Base-by-base conservation (phyloP, 2,797 vertebrate genomes). In the Carapus acus region DNA sequence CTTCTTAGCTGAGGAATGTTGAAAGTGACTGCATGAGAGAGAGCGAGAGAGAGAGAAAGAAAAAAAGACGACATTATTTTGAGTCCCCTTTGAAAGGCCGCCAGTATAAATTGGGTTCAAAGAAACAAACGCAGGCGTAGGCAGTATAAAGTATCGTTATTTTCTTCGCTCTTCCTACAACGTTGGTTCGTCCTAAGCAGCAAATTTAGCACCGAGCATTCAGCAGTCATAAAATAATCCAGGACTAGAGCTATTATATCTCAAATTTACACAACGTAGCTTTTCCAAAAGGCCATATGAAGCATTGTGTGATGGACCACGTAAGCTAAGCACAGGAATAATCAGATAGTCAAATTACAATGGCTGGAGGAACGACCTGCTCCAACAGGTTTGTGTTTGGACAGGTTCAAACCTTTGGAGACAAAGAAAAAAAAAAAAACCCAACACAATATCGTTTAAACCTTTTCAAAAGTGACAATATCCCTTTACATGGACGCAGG, bases 401-500 rank as follows among this genome's bases (percentile, higher is more conserved):
- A 78, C 61, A 63, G 49, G 67, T 58, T 54, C 24, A 62, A 67
- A 72, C 67, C 44, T 62, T 65, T 22, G 44, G 62, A 50, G 52
- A 67, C 67, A 58, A 51, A 36, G 5, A 15, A 36, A 15, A 67
- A 66, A 58, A 51, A 36, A 15, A 15, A 36, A 15, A 33, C 73
- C 77, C 67, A 65, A 61, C 76, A 80, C 82, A 65, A 79, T 85
- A 27, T n/a, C n/a, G n/a, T n/a, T 81, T 51, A 74, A 74, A 75
- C 58, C 73, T 84, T 80, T 73, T 80, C 77, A 84, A 82, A 27
- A 85, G 69, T 81, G 84, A 88, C 87, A 83, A 64, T 79, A 88
- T 86, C 87, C 86, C 87, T 88, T 89, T 89, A 89, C 83, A 70
- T 55, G 74, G 82, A 85, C 60, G 69, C 69, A 71, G 78, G 80